Evolutionary conservation across 2,113 vertebrate species (phyloP), one percentile per base, ranked within the genome.

Genomic region (Aepyceros melampus): DNA sequence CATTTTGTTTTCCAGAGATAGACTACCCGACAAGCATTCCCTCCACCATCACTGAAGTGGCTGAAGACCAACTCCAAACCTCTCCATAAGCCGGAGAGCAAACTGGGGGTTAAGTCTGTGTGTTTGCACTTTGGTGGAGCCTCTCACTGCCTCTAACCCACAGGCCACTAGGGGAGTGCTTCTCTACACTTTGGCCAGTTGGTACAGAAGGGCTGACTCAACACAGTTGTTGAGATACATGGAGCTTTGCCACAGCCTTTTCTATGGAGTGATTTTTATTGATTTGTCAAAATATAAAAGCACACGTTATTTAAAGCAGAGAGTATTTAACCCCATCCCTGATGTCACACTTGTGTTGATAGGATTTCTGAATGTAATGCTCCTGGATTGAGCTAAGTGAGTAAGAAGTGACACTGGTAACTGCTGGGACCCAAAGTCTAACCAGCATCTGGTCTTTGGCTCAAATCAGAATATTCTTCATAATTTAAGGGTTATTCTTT

Each of bases 141-240:
- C 55, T 78, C 45, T 81, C 19, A 0, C 2, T 43, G 49, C 62
- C 31, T 89, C 82, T 45, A 53, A 43, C 19, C 78, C 33, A 12
- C 31, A 79, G 31, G 45, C 1, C 0, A 7, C 21, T 8, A 56
- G 15, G 2, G 25, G 27, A 5, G 3, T 10, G 12, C 36, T 27
- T 7, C 51, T n/a, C 55, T 36, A 49, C 9, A 1, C 14, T 2
- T 15, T 19, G 45, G 31, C 45, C 13, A 1, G 0, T 7, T 2
- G 5, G 27, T 86, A 56, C 23, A 49, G 45, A 27, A 31, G 5
- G 8, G 7, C 43, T 31, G 10, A 23, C 55, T 17, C 8, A 60
- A 5, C 25, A 14, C 19, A 29, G 0, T 8, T 67, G 15, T 53
- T 53, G 14, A 49, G 11, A 58, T 31, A 51, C 11, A 11, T 11